A percentile compares a stretch with the other conserved stretches of the same genome.
These are phyloP conservation scores for Numenius arquata DNA, from an alignment of 2,113 vertebrate species.

Conservation along the genomic window DNA sequence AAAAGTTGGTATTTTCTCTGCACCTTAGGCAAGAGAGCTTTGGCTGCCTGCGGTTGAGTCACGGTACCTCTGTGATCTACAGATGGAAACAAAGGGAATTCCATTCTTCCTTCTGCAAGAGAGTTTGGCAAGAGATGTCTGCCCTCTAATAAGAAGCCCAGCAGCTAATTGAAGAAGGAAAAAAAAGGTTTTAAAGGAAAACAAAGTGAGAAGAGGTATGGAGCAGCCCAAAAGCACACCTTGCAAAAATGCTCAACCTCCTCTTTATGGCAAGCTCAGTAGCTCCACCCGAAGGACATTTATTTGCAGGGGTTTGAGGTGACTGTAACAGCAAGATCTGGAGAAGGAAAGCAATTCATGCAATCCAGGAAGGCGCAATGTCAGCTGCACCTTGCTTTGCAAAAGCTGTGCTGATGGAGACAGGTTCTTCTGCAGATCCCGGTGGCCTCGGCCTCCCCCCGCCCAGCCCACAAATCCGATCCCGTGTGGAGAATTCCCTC, in stretches of 20 bases:
- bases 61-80: not conserved
- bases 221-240: not conserved
- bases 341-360: not conserved
- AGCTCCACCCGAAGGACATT: not conserved
- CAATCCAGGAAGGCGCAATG: accelerated
- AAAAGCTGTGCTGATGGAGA: not conserved
- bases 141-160: not conserved
- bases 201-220: not conserved
- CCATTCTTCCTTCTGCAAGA: not conserved
- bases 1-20: conserved; percentile 11
- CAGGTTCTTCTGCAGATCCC: not conserved
- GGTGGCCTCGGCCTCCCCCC: not conserved
- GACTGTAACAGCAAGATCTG: not conserved
- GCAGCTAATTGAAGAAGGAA: not conserved
- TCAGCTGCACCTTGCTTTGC: not conserved
- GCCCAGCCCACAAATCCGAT: not conserved
- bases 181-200: not conserved
- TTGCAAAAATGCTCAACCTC: not conserved
- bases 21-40: not conserved
- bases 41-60: not conserved
- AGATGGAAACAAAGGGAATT: not conserved
- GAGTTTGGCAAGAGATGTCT: not conserved
- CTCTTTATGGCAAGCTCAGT: not conserved
- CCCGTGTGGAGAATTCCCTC: accelerated
- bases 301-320: not conserved